These are phyloP conservation scores for Actenoides hombroni DNA, from an alignment of 2,113 vertebrate species.

Conservation along the genomic window DNA sequence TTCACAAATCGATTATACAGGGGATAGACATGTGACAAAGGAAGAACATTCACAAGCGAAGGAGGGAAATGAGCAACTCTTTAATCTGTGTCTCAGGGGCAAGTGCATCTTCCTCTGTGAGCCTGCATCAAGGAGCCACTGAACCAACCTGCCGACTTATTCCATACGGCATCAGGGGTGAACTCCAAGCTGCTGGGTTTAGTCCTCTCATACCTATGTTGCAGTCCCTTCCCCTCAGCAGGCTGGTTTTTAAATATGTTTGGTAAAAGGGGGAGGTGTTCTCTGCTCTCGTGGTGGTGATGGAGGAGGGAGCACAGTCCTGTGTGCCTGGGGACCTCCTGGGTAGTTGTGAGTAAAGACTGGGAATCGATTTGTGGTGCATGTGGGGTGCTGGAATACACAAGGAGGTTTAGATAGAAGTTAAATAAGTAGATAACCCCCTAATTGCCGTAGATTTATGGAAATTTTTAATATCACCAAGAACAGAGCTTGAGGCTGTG, in stretches of 20 bases:
- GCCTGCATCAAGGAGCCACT: not conserved
- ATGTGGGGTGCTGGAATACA: not conserved
- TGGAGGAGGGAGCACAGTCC: not conserved
- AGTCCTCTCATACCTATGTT: rapidly evolving
- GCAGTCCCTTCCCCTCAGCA: not conserved
- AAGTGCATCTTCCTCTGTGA: rapidly evolving
- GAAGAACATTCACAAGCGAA: not conserved
- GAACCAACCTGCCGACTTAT: not conserved
- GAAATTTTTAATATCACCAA: not conserved
- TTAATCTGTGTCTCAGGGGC: not conserved
- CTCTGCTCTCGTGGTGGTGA: rapidly evolving
- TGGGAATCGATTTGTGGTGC: rapidly evolving
- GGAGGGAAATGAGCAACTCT: not conserved
- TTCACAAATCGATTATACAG: not conserved
- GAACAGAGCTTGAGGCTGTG: not conserved
- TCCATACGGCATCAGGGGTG: not conserved
- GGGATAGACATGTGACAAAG: not conserved
- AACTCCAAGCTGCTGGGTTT: not conserved
- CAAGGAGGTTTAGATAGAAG: rapidly evolving
- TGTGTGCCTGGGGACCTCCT: rapidly evolving
- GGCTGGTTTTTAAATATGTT: rapidly evolving
- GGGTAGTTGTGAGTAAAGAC: rapidly evolving
- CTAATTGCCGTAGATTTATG: not conserved
- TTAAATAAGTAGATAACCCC: not conserved
- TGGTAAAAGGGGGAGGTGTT: not conserved